A percentile compares a stretch with the other conserved stretches of the same genome.
phyloP scores from a whole-genome alignment of 1,140 invertebrate genomes.

The Caenorhabditis remanei region DNA sequence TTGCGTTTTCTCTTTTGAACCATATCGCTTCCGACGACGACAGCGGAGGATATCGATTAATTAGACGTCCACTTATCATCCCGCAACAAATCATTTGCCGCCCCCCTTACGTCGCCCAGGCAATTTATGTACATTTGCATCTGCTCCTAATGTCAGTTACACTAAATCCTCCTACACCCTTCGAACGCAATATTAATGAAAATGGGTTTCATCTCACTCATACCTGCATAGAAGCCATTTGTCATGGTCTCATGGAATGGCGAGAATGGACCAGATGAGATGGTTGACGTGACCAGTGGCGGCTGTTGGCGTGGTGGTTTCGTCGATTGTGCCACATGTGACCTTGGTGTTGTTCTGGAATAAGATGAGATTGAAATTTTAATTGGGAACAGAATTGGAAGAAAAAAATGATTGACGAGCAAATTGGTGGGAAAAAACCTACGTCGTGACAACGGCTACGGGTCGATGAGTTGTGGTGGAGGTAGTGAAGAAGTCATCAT shows the following conservation, averaged over 20 bases:
- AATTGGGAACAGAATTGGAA: not conserved
- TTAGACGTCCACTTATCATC: slow-evolving; percentile 40
- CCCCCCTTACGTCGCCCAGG: not conserved
- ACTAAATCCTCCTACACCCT: not conserved
- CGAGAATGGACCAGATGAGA: slow-evolving; percentile 51
- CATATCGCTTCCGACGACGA: not conserved
- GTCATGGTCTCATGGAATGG: slow-evolving; percentile 44
- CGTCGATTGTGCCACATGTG: slow-evolving; percentile 27
- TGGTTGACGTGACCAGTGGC: slow-evolving; percentile 39
- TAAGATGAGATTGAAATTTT: not conserved
- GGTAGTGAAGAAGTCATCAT: slow-evolving; percentile 42
- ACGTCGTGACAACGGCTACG: not conserved
- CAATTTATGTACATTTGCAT: slow-evolving; percentile 49
- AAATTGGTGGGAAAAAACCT: not conserved
- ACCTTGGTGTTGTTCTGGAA: slow-evolving; percentile 49
- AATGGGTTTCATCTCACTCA: slow-evolving; percentile 3
- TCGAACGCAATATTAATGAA: slow-evolving; percentile 12
- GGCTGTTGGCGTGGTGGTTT: slow-evolving; percentile 35
- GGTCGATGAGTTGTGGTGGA: slow-evolving; percentile 33
- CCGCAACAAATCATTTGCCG: slow-evolving; percentile 45
- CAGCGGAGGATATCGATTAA: not conserved
- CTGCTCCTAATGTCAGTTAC: slow-evolving; percentile 31
- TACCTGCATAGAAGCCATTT: slow-evolving; percentile 48
- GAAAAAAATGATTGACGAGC: not conserved
- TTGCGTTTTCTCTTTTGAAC: not conserved